phyloP scores from a whole-genome alignment of 2,113 vertebrate genomes.

The Alligator sinensis region DNA sequence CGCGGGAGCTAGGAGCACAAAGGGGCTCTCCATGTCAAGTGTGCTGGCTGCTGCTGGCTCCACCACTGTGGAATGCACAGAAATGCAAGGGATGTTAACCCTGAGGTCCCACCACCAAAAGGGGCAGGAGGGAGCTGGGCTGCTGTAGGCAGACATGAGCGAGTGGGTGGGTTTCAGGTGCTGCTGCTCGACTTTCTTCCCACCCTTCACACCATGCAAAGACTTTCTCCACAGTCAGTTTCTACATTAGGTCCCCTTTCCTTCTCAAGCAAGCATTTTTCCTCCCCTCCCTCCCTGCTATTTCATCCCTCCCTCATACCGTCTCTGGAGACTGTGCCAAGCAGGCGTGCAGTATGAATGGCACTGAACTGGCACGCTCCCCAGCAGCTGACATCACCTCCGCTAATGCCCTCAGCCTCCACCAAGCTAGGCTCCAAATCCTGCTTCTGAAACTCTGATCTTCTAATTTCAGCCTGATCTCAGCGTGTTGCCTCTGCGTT shows the following conservation, averaged over 20 bases:
- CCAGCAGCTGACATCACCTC: constrained; percentile 36
- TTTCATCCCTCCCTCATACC: neutral
- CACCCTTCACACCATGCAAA: neutral
- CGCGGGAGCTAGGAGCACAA: constrained; percentile 68
- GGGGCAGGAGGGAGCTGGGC: neutral
- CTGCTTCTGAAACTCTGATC: accelerated
- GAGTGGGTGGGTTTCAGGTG: neutral
- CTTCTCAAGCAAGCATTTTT: neutral
- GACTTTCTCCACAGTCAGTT: neutral
- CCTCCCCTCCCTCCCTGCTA: neutral
- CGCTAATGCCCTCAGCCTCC: neutral
- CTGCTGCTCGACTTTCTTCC: neutral
- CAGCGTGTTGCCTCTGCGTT: neutral
- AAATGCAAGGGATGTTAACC: constrained; percentile 64
- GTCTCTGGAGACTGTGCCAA: neutral
- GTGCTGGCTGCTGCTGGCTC: constrained; percentile 55
- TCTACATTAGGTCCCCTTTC: neutral
- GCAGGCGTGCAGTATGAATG: neutral
- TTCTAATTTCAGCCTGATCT: neutral
- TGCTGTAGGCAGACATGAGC: neutral
- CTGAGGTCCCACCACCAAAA: constrained; percentile 40
- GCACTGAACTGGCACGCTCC: neutral
- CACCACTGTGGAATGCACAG: constrained; percentile 57
- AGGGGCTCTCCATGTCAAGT: constrained; percentile 77
- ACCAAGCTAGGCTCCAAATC: neutral